These are phyloP conservation scores for Podotricha telesiphe DNA, from an alignment of 2,888 invertebrate genomes.

Conservation along the genomic window DNA sequence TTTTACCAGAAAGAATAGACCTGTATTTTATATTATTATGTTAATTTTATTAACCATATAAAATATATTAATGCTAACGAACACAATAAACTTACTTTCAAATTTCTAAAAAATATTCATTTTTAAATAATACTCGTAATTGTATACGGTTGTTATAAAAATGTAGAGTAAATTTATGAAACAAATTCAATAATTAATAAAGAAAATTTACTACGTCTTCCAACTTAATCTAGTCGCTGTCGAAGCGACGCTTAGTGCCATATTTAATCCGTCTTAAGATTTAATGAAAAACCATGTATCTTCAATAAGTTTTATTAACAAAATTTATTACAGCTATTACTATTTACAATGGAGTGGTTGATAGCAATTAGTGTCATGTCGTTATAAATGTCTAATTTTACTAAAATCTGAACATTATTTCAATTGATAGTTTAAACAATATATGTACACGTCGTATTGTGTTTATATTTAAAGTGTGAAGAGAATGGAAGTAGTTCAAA, in stretches of 20 bases:
- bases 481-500: slow-evolving; percentile 74
- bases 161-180: background rate
- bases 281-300: slow-evolving; percentile 35
- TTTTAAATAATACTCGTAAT: background rate
- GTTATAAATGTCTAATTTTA: slow-evolving; percentile 47
- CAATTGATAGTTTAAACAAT: slow-evolving; percentile 59
- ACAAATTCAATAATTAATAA: slow-evolving; percentile 20
- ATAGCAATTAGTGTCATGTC: slow-evolving; percentile 47
- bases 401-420: slow-evolving; percentile 61
- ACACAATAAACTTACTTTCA: background rate
- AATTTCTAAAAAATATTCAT: background rate
- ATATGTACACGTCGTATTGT: slow-evolving; percentile 74
- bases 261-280: slow-evolving; percentile 38
- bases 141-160: background rate
- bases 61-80: background rate
- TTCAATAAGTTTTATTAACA: slow-evolving; percentile 43
- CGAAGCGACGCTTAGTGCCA: slow-evolving; percentile 26
- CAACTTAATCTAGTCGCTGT: slow-evolving; percentile 22
- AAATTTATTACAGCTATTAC: slow-evolving; percentile 43
- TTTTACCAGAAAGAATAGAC: background rate
- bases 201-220: slow-evolving; percentile 9
- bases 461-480: slow-evolving; percentile 78
- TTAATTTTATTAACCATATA: background rate
- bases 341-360: slow-evolving; percentile 45
- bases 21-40: background rate